A percentile compares a stretch with the other conserved stretches of the same genome.
Evolutionary conservation across 2,797 vertebrate genomes (phyloP).

Genomic region (Sphenopsis melanotis): DNA sequence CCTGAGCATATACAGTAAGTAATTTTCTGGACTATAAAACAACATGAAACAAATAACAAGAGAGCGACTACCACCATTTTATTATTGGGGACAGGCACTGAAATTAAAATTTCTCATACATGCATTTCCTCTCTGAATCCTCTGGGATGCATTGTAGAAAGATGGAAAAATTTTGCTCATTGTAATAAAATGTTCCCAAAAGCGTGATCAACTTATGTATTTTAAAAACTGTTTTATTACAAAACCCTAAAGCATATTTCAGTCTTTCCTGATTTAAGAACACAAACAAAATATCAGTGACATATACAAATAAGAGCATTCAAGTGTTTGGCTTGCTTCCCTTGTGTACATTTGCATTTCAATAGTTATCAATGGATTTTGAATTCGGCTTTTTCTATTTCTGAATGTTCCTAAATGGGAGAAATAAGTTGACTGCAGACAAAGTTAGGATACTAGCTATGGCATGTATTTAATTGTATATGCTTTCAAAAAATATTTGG

Average conservation of each 20-base stretch:
- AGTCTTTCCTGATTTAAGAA: not conserved
- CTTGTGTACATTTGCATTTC: not conserved
- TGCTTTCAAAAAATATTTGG: not conserved
- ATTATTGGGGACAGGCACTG: not conserved
- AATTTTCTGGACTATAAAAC: conserved; percentile 1
- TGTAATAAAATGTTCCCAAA: not conserved
- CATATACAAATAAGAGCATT: not conserved
- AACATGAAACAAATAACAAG: not conserved
- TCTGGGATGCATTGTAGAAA: not conserved
- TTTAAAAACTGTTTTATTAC: not conserved
- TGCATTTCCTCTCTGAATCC: not conserved
- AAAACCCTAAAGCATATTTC: not conserved
- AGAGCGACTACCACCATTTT: not conserved
- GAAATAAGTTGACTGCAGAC: not conserved
- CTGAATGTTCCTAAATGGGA: not conserved
- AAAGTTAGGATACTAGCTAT: not conserved
- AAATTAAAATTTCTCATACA: not conserved
- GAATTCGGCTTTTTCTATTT: not conserved
- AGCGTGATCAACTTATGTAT: not conserved
- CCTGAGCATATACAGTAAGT: not conserved
- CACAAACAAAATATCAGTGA: not conserved
- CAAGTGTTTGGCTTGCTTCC: not conserved
- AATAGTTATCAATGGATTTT: not conserved
- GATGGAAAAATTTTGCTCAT: not conserved
- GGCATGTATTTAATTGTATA: not conserved